Evolutionary conservation across 2,113 vertebrate genomes (phyloP).

Genomic region (Noturus placidus): DNA sequence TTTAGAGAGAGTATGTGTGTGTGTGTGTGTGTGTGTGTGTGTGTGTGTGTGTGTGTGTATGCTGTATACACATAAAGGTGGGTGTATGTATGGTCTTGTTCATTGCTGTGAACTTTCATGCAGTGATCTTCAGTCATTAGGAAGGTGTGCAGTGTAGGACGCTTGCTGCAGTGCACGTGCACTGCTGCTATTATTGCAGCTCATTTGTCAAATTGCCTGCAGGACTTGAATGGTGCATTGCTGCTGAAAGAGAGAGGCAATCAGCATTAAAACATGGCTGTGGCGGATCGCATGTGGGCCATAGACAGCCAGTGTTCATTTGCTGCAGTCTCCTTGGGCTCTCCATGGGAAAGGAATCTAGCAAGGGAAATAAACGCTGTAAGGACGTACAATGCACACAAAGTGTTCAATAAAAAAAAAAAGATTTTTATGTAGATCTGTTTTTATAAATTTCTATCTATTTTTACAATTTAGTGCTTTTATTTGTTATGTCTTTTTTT

Average conservation of each 20-base stretch:
- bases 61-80: background rate
- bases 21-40: constrained; percentile 51
- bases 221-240: constrained; percentile 79
- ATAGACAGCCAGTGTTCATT: constrained; percentile 20
- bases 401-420: background rate
- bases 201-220: constrained; percentile 78
- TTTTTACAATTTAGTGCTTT: background rate
- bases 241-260: constrained; percentile 71
- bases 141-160: constrained; percentile 49
- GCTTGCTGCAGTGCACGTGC: constrained; percentile 72
- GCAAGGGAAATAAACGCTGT: constrained; percentile 17
- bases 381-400: constrained; percentile 12
- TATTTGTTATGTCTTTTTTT: too few relatives aligned
- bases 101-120: constrained; percentile 45
- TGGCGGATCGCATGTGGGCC: constrained; percentile 66
- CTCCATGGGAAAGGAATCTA: constrained; percentile 54
- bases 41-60: background rate
- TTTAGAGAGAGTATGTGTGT: constrained; percentile 49
- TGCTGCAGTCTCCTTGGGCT: constrained; percentile 57
- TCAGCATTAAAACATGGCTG: constrained; percentile 65
- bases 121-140: constrained; percentile 62
- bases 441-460: background rate
- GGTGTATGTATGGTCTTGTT: constrained; percentile 31
- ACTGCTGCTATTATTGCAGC: constrained; percentile 69
- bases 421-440: background rate